Evolutionary conservation across 2,888 invertebrate genomes (phyloP).

Genomic region (Buathra laborator): DNA sequence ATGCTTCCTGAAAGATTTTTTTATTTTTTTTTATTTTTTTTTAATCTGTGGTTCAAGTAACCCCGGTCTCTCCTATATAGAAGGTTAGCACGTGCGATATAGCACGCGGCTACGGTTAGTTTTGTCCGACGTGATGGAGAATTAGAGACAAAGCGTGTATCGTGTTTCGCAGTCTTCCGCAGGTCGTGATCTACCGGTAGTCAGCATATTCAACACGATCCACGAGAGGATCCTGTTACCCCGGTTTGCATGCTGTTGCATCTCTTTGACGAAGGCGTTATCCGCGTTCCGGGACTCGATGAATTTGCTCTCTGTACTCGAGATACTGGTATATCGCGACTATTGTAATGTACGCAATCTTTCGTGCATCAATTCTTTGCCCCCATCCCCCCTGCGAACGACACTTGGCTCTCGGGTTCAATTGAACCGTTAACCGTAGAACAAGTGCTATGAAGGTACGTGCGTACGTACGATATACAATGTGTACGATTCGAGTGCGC

Average conservation of each 20-base stretch:
- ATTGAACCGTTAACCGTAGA: conserved; percentile 55
- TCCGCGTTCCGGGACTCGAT: background rate
- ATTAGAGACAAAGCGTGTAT: conserved; percentile 1
- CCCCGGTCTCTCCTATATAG: background rate
- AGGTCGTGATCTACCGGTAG: conserved; percentile 21
- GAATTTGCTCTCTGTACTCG: background rate
- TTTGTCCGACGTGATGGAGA: conserved; percentile 17
- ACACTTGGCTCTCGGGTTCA: conserved; percentile 45
- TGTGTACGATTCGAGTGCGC: conserved; percentile 2
- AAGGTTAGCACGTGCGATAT: background rate
- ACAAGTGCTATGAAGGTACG: conserved; percentile 39
- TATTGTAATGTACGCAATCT: background rate
- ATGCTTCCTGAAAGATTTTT: no score
- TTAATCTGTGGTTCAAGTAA: background rate
- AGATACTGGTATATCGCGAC: background rate
- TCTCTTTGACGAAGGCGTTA: conserved; percentile 2
- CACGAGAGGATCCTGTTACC: conserved; percentile 32
- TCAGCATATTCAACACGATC: conserved; percentile 38
- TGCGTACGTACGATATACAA: background rate
- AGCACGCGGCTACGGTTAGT: background rate
- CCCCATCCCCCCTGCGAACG: conserved; percentile 9
- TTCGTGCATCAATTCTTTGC: conserved; percentile 40
- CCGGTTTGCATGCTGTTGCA: conserved; percentile 3
- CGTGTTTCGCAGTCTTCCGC: background rate
- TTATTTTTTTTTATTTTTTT: no score